phyloP scores from a whole-genome alignment of 1,140 invertebrate species.

The Scylla paramamosain region DNA sequence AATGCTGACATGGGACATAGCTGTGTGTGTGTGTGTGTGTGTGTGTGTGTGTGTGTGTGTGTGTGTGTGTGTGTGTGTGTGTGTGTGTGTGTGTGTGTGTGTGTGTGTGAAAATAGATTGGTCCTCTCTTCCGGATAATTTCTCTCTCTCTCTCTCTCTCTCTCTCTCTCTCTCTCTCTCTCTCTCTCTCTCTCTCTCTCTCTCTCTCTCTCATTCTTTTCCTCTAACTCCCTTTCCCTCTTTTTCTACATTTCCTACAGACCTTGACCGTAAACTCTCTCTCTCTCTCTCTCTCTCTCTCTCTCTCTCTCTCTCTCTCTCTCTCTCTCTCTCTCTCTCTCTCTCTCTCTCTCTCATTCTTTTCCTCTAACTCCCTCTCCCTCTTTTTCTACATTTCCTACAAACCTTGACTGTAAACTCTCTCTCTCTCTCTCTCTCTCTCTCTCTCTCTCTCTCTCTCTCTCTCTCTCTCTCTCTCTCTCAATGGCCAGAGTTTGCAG shows the following conservation, averaged over 20 bases:
- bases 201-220: constrained; percentile 5
- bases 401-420: not conserved
- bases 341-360: not conserved
- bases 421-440: constrained; percentile 7
- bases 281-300: constrained; percentile 3
- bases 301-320: constrained; percentile 3
- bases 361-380: not conserved
- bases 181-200: not conserved
- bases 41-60: not conserved
- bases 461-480: too few species aligned
- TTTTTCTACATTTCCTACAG: not conserved
- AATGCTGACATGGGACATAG: not conserved
- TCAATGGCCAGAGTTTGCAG: too few species aligned
- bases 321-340: not conserved
- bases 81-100: not conserved
- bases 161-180: constrained; percentile 6
- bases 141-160: not conserved
- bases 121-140: not conserved
- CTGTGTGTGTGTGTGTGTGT: not conserved
- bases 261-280: not conserved
- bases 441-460: too few species aligned
- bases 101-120: not conserved
- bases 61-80: too few species aligned
- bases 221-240: not conserved
- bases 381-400: not conserved